phyloP scores from a whole-genome alignment of 2,113 vertebrate species.

The Hoplias malabaricus region DNA sequence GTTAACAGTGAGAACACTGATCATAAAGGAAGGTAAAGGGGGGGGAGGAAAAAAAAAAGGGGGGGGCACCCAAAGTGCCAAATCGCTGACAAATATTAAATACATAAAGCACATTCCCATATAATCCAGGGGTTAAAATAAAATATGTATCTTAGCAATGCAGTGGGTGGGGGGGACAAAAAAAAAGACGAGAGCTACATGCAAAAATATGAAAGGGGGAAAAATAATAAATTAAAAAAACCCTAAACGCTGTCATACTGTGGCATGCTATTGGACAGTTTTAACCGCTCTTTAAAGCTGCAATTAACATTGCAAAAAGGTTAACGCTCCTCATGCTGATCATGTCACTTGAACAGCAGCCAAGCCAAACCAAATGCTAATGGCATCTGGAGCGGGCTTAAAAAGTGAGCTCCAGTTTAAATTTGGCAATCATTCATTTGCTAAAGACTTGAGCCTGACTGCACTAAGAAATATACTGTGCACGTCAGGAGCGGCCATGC shows the following conservation, averaged over 20 bases:
- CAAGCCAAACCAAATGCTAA: neutral
- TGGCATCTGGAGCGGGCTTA: neutral
- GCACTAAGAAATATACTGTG: slow-evolving; percentile 8
- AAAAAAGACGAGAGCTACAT: no score
- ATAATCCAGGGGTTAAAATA: slow-evolving; percentile 40
- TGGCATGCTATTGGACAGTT: neutral
- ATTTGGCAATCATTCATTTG: slow-evolving; percentile 1
- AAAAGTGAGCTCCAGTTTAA: neutral
- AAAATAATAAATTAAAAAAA: neutral
- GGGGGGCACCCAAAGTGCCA: slow-evolving; percentile 30
- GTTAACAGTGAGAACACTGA: slow-evolving; percentile 48
- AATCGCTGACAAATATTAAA: slow-evolving; percentile 36
- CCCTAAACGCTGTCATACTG: slow-evolving; percentile 4
- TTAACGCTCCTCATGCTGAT: slow-evolving; percentile 6
- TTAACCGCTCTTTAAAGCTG: slow-evolving; percentile 11
- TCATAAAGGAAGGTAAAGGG: neutral
- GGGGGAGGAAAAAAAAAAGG: neutral
- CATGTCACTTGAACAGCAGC: neutral
- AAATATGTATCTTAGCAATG: slow-evolving; percentile 23
- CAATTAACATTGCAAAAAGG: neutral
- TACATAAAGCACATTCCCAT: slow-evolving; percentile 39
- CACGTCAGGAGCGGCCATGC: slow-evolving; percentile 27
- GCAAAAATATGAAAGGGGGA: neutral
- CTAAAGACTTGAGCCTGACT: neutral
- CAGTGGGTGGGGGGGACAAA: no score